Conservation (phyloP, 2,888 invertebrate genomes). For the Amphipyra tragopoginis region DNA sequence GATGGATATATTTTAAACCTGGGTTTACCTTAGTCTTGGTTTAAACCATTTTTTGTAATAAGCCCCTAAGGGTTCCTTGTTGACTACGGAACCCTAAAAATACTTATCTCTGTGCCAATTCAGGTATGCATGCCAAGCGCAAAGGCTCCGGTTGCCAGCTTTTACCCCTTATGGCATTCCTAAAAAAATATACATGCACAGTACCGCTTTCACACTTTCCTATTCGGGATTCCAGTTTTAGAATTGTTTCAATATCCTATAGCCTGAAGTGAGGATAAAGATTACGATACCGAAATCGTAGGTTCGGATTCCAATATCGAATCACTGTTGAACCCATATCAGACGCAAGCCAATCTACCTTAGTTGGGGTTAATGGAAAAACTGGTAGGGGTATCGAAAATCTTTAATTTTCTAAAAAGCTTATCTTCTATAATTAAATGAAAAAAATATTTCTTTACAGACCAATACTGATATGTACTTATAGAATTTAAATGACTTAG, state of each 20-base stretch:
- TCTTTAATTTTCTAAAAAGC: constrained; percentile 21
- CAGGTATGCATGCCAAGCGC: constrained; percentile 14
- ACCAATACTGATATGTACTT: constrained; percentile 15
- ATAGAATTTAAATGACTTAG: too few relatives aligned
- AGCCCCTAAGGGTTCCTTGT: too few relatives aligned
- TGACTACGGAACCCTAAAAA: too few relatives aligned
- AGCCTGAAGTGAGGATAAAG: constrained; percentile 36
- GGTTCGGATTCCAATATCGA: constrained; percentile 32
- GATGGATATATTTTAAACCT: too few relatives aligned
- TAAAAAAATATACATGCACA: constrained; percentile 25
- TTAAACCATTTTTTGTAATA: too few relatives aligned
- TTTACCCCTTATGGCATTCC: constrained; percentile 19
- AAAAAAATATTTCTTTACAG: constrained; percentile 6
- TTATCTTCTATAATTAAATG: constrained; percentile 23
- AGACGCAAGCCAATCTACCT: constrained; percentile 38
- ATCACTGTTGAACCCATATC: constrained; percentile 33
- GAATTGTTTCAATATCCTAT: constrained; percentile 50
- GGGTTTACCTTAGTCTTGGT: too few relatives aligned
- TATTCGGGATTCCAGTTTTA: constrained; percentile 30
- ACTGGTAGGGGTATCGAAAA: constrained; percentile 10
- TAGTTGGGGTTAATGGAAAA: constrained; percentile 17
- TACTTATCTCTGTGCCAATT: constrained; percentile 19
- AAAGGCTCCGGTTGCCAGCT: constrained; percentile 19
- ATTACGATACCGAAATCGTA: constrained; percentile 38
- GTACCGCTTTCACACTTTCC: constrained; percentile 27